Conservation (phyloP, 2,888 invertebrate genomes). For the Tiliacea citrago region DNA sequence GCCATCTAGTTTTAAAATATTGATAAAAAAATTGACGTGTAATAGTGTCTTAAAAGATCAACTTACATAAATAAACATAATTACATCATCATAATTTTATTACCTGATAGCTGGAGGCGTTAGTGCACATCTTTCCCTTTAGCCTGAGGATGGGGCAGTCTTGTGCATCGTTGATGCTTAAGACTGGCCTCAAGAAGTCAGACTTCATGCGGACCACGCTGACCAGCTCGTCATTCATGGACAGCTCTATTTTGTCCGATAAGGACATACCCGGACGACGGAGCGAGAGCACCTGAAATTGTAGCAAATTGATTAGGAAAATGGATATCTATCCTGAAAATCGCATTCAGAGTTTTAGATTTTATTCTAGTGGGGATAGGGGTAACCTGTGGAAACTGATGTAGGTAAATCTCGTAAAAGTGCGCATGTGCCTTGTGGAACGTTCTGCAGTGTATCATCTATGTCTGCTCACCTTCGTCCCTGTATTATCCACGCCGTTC, state of each 20-base stretch:
- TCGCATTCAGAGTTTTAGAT: neutral
- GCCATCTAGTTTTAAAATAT: neutral
- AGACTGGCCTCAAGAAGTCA: constrained; percentile 75
- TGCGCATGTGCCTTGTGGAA: no score
- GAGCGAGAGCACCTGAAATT: constrained; percentile 73
- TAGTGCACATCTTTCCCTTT: constrained; percentile 65
- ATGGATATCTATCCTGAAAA: no score
- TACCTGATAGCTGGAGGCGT: constrained; percentile 27
- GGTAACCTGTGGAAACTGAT: neutral
- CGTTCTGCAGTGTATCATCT: neutral
- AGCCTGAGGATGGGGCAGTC: constrained; percentile 72
- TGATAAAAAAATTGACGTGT: no score
- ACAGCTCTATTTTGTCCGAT: constrained; percentile 78
- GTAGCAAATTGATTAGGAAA: neutral
- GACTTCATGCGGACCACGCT: constrained; percentile 75
- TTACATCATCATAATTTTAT: neutral
- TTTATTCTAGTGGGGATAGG: no score
- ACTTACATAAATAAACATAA: neutral
- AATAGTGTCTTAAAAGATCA: neutral
- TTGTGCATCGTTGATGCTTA: constrained; percentile 73
- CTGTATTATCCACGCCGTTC: constrained; percentile 34
- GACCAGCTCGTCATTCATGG: constrained; percentile 68
- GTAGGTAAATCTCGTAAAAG: neutral
- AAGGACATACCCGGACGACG: constrained; percentile 77
- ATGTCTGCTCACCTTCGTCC: constrained; percentile 14